These are phyloP conservation scores for Lasioglossum baleicum DNA, from an alignment of 1,140 invertebrate genomes.

Conservation along the genomic window DNA sequence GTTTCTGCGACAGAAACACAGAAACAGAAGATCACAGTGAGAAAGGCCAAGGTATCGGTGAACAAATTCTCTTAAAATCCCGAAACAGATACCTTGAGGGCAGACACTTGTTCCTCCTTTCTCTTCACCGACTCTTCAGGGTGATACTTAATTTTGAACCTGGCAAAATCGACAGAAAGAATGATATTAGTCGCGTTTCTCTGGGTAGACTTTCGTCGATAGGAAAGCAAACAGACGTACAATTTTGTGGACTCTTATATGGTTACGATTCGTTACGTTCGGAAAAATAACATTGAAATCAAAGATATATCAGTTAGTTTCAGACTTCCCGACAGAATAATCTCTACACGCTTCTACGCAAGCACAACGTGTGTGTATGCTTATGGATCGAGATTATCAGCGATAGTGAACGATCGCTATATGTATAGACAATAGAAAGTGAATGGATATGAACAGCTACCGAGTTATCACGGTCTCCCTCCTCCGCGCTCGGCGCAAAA, in stretches of 20 bases:
- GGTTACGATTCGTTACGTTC: conserved; percentile 13
- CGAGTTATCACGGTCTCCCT: conserved; percentile 12
- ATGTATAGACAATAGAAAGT: background rate
- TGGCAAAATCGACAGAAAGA: conserved; percentile 78
- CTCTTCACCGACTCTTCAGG: conserved; percentile 96
- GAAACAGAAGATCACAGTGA: conserved; percentile 53
- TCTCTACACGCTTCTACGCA: background rate
- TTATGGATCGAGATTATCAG: conserved; percentile 4
- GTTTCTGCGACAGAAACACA: too few species aligned
- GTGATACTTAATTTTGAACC: conserved; percentile 99
- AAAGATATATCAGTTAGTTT: conserved; percentile 21
- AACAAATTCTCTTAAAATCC: conserved; percentile 1
- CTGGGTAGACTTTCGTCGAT: background rate
- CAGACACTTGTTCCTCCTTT: conserved; percentile 91
- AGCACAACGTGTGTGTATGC: conserved; percentile 17
- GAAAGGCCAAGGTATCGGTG: too few species aligned
- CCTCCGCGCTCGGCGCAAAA: conserved; percentile 26
- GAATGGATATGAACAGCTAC: background rate
- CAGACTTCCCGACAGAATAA: conserved; percentile 4
- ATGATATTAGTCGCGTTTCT: background rate
- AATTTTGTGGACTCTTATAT: conserved; percentile 32
- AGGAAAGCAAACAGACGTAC: conserved; percentile 46
- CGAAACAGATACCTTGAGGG: conserved; percentile 86
- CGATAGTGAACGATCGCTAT: background rate
- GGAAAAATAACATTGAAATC: background rate